phyloP scores from a whole-genome alignment of 2,888 invertebrate genomes.

The Phaonia tiefii region DNA sequence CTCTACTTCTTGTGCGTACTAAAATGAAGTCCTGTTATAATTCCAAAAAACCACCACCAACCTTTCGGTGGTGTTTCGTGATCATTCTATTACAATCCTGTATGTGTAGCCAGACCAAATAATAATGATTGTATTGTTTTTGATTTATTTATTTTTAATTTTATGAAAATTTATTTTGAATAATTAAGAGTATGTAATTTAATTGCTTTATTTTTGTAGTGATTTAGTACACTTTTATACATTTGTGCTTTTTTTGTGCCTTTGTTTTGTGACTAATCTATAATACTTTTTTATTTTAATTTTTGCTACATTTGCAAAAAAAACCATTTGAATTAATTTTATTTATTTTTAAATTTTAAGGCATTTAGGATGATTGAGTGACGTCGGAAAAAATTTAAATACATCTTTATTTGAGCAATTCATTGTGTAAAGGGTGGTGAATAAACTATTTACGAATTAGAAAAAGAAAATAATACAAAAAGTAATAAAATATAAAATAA shows the following conservation, averaged over 20 bases:
- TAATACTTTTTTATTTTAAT: conserved; percentile 5
- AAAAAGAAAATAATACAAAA: too few species aligned
- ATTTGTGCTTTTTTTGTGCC: neutral
- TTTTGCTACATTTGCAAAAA: neutral
- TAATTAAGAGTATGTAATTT: too few species aligned
- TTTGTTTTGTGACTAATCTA: neutral
- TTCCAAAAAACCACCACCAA: conserved; percentile 9
- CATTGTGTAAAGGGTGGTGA: neutral
- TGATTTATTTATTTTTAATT: neutral
- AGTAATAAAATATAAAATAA: too few species aligned
- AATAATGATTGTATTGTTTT: conserved; percentile 10
- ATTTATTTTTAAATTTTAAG: neutral
- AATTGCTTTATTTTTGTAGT: too few species aligned
- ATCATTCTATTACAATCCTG: conserved; percentile 36
- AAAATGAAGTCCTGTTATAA: conserved; percentile 63
- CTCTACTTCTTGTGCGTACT: too few species aligned
- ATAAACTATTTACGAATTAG: neutral
- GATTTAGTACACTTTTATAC: conserved; percentile 1
- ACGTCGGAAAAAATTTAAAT: neutral
- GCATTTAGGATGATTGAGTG: conserved; percentile 11
- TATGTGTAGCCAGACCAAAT: conserved; percentile 39
- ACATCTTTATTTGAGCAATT: conserved; percentile 16
- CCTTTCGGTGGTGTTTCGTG: conserved; percentile 36
- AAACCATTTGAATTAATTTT: neutral
- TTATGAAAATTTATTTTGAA: conserved; percentile 31